phyloP scores from a whole-genome alignment of 2,113 vertebrate species.

The Thalassoma bifasciatum region DNA sequence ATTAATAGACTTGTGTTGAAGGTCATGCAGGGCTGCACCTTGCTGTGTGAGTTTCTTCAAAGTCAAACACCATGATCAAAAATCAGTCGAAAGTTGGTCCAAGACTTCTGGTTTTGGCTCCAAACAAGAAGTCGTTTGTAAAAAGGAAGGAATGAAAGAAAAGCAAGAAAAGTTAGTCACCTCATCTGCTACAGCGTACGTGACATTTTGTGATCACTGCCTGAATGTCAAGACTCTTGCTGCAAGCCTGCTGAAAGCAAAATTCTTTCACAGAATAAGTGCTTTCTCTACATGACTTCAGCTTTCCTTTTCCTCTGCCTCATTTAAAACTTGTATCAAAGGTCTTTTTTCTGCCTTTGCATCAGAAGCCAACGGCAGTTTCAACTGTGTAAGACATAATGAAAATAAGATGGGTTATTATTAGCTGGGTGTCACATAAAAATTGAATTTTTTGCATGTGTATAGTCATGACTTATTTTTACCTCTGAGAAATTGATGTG shows the following conservation, averaged over 20 bases:
- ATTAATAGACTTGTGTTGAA: not conserved
- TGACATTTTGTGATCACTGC: slow-evolving; percentile 62
- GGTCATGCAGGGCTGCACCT: not conserved
- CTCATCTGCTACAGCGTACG: slow-evolving; percentile 31
- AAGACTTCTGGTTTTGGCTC: slow-evolving; percentile 5
- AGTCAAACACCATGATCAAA: slow-evolving; percentile 1
- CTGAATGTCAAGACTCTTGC: slow-evolving; percentile 60
- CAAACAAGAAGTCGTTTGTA: not conserved
- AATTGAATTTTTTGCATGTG: slow-evolving; percentile 10
- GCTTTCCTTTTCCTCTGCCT: slow-evolving; percentile 12
- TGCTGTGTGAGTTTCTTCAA: not conserved
- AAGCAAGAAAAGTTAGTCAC: slow-evolving; percentile 4
- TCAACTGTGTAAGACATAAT: slow-evolving; percentile 14
- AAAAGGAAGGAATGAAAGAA: not conserved
- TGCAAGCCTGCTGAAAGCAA: slow-evolving; percentile 45
- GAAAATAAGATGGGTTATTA: not conserved
- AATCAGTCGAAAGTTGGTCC: not conserved
- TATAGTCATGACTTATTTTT: slow-evolving; percentile 17
- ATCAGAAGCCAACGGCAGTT: slow-evolving; percentile 3
- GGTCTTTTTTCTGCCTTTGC: slow-evolving; percentile 21
- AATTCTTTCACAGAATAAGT: slow-evolving; percentile 42
- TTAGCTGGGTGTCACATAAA: slow-evolving; percentile 14
- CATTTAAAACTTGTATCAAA: slow-evolving; percentile 20
- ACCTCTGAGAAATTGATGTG: slow-evolving; percentile 15
- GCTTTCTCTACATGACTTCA: slow-evolving; percentile 20